Conservation (phyloP, 64 coral and sea anemone genomes). For the Platygyra sinensis region DNA sequence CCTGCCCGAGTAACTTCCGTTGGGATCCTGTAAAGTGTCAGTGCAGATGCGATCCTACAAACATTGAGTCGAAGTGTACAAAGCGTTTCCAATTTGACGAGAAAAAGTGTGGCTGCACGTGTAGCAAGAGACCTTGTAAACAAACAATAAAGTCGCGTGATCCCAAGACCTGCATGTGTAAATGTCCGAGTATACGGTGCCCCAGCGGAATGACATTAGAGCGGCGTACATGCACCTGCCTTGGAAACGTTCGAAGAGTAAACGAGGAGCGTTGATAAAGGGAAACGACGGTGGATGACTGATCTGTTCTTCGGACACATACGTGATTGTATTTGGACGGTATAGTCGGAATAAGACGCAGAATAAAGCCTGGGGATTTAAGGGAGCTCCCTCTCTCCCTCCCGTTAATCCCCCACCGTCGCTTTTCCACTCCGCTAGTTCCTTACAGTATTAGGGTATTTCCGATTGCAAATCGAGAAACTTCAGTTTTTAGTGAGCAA, state of each 20-base stretch:
- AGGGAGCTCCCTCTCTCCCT: no score
- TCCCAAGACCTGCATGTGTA: neutral
- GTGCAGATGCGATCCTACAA: neutral
- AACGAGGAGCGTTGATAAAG: neutral
- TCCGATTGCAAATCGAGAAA: no score
- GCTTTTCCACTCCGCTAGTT: no score
- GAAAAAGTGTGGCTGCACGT: neutral
- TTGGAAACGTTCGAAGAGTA: neutral
- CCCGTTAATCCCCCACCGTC: no score
- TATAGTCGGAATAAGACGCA: no score
- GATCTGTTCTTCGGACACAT: no score
- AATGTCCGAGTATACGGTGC: neutral
- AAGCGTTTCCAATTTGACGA: conserved; percentile 26
- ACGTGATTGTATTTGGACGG: no score
- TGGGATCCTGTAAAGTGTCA: conserved; percentile 36
- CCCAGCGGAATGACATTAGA: neutral
- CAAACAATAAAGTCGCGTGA: neutral
- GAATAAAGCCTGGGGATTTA: no score
- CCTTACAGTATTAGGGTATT: no score
- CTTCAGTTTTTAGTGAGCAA: no score
- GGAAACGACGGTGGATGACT: neutral
- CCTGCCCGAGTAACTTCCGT: neutral
- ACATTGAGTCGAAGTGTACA: neutral
- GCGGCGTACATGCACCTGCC: neutral
- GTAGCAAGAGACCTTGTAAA: conserved; percentile 14